Base-by-base conservation (phyloP, 2,113 vertebrate genomes). In the Cyanoderma ruficeps region DNA sequence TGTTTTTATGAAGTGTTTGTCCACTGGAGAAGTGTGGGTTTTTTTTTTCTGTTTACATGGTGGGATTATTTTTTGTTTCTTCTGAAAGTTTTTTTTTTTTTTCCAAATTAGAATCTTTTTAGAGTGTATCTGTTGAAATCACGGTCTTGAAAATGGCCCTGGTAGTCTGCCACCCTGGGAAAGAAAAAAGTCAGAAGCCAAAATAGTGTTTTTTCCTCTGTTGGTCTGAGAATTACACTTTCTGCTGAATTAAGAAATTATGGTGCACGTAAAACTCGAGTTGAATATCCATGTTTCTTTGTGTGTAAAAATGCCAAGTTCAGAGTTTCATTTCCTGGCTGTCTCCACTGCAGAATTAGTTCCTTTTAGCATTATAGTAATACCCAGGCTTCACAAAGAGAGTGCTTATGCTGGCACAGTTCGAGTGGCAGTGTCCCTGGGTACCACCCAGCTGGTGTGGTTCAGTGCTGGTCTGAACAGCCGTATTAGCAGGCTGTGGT, bases 291-390 rank as follows among this genome's bases (percentile, higher is more conserved):
- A 2, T 67, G 35, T 80, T 90, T 93, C 72, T 81, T 78, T 85
- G 50, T 78, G 41, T 46, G 15, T 60, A 83, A 85, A 59, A 83
- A 75, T 55, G 52, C 57, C 3, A 5, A 69, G 23, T 69, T 96
- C 85, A 63, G 79, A 20, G 55, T 90, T 96, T 94, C 83, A 63
- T 74, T 95, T 95, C 81, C 55, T 96, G 84, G 57, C 63, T 93
- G 55, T 93, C 59, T 63, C 80, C 55, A 52, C 59, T 77, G 55
- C 75, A 52, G 68, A 93, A 74, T 93, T 81, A 70, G n/a, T 35
- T 90, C 30, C 30, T 80, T 87, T 65, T 83, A 90, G 33, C 59
- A 18, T 79, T 63, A 88, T 17, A n/a, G 28, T 47, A 59, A 37
- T 37, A n/a, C 33, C 72, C 2, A 13, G 33, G 63, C 68, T 71